Percentiles rank a stretch among this genome's conserved stretches.
These are phyloP conservation scores for Aquatica leii DNA, from an alignment of 2,888 invertebrate species.

Conservation along the genomic window DNA sequence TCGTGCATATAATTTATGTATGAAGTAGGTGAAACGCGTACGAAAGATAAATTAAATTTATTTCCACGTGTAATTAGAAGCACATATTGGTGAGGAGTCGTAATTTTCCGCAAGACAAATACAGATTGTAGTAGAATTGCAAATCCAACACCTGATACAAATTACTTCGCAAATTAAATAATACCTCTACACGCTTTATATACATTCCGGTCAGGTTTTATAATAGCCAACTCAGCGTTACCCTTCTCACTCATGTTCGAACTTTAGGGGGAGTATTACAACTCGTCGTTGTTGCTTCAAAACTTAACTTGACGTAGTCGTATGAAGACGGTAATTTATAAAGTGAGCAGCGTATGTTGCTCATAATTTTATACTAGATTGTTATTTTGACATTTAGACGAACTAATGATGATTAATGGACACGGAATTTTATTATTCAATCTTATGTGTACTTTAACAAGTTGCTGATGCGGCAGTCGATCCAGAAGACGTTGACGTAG, in stretches of 20 bases:
- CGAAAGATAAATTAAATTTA: slow-evolving; percentile 39
- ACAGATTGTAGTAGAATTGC: slow-evolving; percentile 40
- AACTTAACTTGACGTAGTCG: slow-evolving; percentile 7
- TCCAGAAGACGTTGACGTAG: no score
- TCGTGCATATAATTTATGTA: no score
- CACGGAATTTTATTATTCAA: no score
- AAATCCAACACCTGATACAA: slow-evolving; percentile 43
- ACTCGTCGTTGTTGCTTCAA: slow-evolving; percentile 11
- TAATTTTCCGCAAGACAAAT: slow-evolving; percentile 45
- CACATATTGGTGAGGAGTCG: slow-evolving; percentile 45
- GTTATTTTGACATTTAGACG: background rate
- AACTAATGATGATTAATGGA: no score
- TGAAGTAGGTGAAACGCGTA: no score
- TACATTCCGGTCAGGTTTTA: slow-evolving; percentile 43
- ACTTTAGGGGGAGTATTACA: slow-evolving; percentile 31
- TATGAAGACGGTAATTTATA: background rate
- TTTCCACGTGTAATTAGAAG: slow-evolving; percentile 49
- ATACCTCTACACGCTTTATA: slow-evolving; percentile 41
- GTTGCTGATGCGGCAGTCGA: no score
- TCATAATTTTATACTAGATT: no score
- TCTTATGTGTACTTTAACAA: no score
- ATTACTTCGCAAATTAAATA: slow-evolving; percentile 44
- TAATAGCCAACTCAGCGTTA: slow-evolving; percentile 37
- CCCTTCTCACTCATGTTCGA: slow-evolving; percentile 37
- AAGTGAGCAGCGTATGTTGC: no score